Percentiles rank a stretch among this genome's conserved stretches.
Evolutionary conservation across 1,140 invertebrate species (phyloP).

Genomic region (Drosophila mojavensis): DNA sequence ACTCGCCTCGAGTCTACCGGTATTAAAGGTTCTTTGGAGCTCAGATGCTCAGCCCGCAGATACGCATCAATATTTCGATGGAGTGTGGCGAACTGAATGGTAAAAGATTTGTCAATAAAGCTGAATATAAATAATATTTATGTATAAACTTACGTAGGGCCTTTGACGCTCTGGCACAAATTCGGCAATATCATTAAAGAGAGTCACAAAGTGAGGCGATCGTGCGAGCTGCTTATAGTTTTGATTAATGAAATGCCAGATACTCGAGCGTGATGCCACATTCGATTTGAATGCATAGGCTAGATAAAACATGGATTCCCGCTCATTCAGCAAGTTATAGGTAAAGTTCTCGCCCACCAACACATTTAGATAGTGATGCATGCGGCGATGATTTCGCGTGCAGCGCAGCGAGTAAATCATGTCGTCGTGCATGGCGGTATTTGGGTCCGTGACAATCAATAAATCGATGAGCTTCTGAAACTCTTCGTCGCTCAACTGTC

Average conservation of each 20-base stretch:
- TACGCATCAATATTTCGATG: constrained; percentile 51
- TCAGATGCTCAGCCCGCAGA: constrained; percentile 33
- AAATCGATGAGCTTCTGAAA: constrained; percentile 51
- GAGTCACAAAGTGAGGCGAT: constrained; percentile 52
- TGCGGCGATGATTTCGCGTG: constrained; percentile 57
- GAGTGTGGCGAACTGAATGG: constrained; percentile 59
- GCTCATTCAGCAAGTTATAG: constrained; percentile 53
- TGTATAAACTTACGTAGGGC: constrained; percentile 28
- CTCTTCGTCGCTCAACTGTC: constrained; percentile 56
- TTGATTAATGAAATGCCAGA: constrained; percentile 67
- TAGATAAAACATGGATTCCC: constrained; percentile 67
- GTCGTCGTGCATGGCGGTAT: constrained; percentile 58
- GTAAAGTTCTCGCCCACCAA: constrained; percentile 65
- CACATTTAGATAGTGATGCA: constrained; percentile 59
- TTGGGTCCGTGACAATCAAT: constrained; percentile 39
- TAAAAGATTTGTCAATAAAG: neutral
- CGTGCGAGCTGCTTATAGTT: constrained; percentile 62
- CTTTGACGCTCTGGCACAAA: constrained; percentile 56
- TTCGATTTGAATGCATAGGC: constrained; percentile 65
- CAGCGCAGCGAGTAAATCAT: constrained; percentile 70
- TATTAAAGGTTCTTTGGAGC: constrained; percentile 35
- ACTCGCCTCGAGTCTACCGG: constrained; percentile 48
- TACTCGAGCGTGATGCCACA: constrained; percentile 40
- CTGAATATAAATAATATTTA: too few relatives aligned
- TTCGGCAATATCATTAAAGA: constrained; percentile 83